Conservation (phyloP, 1,140 invertebrate species). For the Probaryconus sp. region DNA sequence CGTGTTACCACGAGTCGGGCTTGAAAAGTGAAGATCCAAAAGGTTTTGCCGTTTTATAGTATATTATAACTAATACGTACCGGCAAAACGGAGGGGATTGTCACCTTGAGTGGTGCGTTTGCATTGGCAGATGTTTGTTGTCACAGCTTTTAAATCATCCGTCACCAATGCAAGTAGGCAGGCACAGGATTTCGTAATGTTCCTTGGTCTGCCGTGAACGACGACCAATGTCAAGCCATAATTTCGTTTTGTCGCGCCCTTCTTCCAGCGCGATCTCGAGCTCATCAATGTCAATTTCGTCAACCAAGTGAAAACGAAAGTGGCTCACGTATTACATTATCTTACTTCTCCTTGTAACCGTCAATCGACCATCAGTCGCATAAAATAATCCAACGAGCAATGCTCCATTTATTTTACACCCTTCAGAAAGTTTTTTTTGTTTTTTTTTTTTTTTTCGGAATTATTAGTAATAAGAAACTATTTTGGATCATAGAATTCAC, state of each 20-base stretch:
- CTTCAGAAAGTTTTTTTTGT: too few species aligned
- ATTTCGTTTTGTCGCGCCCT: constrained; percentile 51
- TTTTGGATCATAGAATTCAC: too few species aligned
- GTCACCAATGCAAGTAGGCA: constrained; percentile 54
- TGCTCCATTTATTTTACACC: neutral
- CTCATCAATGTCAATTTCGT: constrained; percentile 71
- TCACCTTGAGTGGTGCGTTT: constrained; percentile 77
- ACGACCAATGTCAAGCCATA: constrained; percentile 70
- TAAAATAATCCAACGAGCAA: constrained; percentile 2
- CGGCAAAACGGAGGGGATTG: constrained; percentile 65
- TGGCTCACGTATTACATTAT: constrained; percentile 37
- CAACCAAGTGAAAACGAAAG: constrained; percentile 59
- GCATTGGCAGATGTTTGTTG: constrained; percentile 77
- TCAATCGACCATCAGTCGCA: neutral
- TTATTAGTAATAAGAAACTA: too few species aligned
- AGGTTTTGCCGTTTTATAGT: constrained; percentile 78
- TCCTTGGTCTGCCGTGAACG: constrained; percentile 45
- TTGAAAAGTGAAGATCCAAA: constrained; percentile 70
- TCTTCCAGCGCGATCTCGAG: constrained; percentile 41
- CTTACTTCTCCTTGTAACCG: constrained; percentile 30
- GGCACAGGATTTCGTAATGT: constrained; percentile 43
- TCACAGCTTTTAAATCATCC: constrained; percentile 76
- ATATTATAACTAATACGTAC: constrained; percentile 78
- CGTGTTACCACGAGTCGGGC: constrained; percentile 54
- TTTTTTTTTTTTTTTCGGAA: too few species aligned